phyloP scores from a whole-genome alignment of 2,888 invertebrate species.

The Polydrusus tereticollis region DNA sequence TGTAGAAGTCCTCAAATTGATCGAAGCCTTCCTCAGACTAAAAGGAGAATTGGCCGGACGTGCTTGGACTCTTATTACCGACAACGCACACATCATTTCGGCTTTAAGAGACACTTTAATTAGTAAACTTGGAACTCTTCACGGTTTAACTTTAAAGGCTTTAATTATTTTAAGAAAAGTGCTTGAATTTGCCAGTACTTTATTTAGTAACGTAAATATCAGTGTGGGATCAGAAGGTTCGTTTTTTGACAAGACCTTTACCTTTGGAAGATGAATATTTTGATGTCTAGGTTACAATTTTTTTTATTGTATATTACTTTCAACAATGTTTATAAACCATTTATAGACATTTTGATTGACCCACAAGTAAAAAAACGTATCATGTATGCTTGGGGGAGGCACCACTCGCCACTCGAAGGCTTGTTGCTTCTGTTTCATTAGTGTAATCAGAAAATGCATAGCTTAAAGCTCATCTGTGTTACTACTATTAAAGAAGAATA shows the following conservation, averaged over 20 bases:
- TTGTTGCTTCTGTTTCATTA: too few relatives aligned
- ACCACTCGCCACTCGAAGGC: too few relatives aligned
- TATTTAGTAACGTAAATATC: constrained; percentile 32
- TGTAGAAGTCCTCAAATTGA: constrained; percentile 43
- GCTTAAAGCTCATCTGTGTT: too few relatives aligned
- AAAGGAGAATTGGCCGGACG: constrained; percentile 44
- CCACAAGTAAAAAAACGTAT: too few relatives aligned
- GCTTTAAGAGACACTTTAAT: constrained; percentile 47
- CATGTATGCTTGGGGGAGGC: too few relatives aligned
- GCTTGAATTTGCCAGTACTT: constrained; percentile 39
- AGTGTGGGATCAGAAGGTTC: not conserved
- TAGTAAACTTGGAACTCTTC: constrained; percentile 37
- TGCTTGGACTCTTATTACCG: constrained; percentile 32
- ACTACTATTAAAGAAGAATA: too few relatives aligned
- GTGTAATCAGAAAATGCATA: too few relatives aligned
- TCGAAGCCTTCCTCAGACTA: constrained; percentile 44
- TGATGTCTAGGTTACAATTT: too few relatives aligned
- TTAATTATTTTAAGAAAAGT: constrained; percentile 46
- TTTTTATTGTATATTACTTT: too few relatives aligned
- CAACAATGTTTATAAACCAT: too few relatives aligned
- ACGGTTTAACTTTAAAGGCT: constrained; percentile 42
- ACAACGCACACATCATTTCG: constrained; percentile 40
- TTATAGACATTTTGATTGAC: too few relatives aligned
- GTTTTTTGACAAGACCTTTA: not conserved
- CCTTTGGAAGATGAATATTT: not conserved